Base-by-base conservation (phyloP, 2,113 vertebrate species). In the Periophthalmus modestus region DNA sequence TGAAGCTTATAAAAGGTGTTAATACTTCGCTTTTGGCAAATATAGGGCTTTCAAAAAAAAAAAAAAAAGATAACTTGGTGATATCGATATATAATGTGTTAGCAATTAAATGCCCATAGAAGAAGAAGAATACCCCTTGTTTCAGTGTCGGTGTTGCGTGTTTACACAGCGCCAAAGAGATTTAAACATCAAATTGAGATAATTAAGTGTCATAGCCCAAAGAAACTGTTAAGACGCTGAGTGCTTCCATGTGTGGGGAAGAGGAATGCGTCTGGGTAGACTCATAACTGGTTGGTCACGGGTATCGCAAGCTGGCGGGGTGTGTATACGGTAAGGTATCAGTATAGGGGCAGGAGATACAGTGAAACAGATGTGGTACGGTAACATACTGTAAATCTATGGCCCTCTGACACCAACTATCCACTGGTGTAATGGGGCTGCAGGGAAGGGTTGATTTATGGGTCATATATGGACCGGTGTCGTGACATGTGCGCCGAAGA, bases 271-370 rank as follows among this genome's bases (percentile, higher is more conserved):
- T 76, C 79, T 71, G 58, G 71, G 2, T 66, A 48, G 65, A 71
- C 58, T 67, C 74, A 57, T 63, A 74, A 68, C 80, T 83, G 78
- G 55, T 86, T 79, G 0, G 78, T 80, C 88, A 76, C 52, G 48
- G 75, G 24, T 65, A 79, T 84, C 82, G 4, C 34, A 10, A 77
- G 46, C 39, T 81, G 46, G 0, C 57, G 63, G 48, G 52, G 66
- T 58, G 74, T 54, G 54, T 68, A 72, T 68, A 55, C 34, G 67
- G 47, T 1, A 28, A 55, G 65, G 76, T 62, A 72, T 84, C 70
- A 66, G 68, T 12, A 46, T 9, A 74, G 57, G 58, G 58, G 24
- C 24, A 80, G 75, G 52, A 67, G 46, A 69, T 74, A 46, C 77
- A 66, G 21, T 33, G 43, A 71, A 82, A 71, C 75, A 84, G 75